Percentiles rank a stretch among this genome's conserved stretches.
These are phyloP conservation scores for Pteronotus mesoamericanus DNA, from an alignment of 2,797 vertebrate species.

Conservation along the genomic window DNA sequence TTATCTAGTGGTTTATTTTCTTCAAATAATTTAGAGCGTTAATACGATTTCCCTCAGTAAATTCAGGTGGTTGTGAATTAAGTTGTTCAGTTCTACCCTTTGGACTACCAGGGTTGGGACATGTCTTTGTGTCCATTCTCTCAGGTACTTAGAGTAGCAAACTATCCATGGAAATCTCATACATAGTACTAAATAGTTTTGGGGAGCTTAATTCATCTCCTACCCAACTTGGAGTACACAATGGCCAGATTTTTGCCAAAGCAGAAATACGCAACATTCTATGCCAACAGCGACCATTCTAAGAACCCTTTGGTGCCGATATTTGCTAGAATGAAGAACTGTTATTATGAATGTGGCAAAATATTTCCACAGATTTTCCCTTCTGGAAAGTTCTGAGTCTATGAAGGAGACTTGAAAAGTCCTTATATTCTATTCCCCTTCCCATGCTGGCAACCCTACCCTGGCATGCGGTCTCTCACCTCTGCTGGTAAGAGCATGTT, in stretches of 20 bases:
- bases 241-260: not conserved
- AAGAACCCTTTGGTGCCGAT: not conserved
- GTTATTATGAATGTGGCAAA: not conserved
- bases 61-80: not conserved
- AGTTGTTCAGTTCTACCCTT: not conserved
- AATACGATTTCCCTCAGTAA: not conserved
- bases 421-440: not conserved
- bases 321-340: not conserved
- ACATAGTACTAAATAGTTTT: not conserved
- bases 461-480: not conserved
- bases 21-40: not conserved
- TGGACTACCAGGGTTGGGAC: not conserved
- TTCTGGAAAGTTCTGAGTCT: not conserved
- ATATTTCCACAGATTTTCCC: not conserved
- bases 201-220: not conserved
- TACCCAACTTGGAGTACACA: not conserved
- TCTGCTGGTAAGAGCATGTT: not conserved
- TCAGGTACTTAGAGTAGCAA: not conserved
- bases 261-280: not conserved
- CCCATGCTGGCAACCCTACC: accelerated
- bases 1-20: not conserved
- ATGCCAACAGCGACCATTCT: not conserved
- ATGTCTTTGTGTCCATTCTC: not conserved
- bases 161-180: not conserved
- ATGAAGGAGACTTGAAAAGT: not conserved